Conservation (phyloP, 2,888 invertebrate species). For the Eupithecia centaureata region DNA sequence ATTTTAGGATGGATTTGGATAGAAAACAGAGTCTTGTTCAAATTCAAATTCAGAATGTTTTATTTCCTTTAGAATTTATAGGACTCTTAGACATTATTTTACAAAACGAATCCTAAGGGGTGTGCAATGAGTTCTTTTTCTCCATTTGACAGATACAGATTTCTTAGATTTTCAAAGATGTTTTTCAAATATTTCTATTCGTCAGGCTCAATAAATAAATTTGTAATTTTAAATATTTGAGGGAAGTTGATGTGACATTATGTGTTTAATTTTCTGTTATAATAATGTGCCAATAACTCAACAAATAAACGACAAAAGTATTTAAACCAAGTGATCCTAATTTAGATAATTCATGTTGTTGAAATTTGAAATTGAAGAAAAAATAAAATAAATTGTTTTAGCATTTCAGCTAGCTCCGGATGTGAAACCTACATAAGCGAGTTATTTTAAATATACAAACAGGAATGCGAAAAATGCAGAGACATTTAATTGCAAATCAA, state of each 20-base stretch:
- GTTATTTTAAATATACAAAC: background rate
- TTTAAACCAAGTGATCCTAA: background rate
- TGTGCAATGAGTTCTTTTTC: no score
- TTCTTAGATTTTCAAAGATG: no score
- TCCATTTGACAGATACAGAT: no score
- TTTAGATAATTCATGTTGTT: background rate
- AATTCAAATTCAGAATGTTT: no score
- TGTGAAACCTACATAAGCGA: background rate
- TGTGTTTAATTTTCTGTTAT: background rate
- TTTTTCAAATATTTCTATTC: background rate
- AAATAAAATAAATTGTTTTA: no score
- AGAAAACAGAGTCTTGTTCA: background rate
- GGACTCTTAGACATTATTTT: no score
- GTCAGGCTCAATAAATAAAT: background rate
- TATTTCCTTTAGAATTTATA: no score
- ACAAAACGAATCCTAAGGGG: no score
- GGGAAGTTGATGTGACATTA: no score
- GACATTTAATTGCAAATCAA: conserved; percentile 2
- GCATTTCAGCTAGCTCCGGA: background rate
- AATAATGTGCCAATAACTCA: background rate
- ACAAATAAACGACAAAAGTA: background rate
- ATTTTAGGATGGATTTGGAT: background rate
- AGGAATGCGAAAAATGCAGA: background rate
- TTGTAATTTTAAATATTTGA: no score
- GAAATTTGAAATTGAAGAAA: background rate